phyloP scores from a whole-genome alignment of 2,888 invertebrate genomes.

The Nemapogon koenigi region DNA sequence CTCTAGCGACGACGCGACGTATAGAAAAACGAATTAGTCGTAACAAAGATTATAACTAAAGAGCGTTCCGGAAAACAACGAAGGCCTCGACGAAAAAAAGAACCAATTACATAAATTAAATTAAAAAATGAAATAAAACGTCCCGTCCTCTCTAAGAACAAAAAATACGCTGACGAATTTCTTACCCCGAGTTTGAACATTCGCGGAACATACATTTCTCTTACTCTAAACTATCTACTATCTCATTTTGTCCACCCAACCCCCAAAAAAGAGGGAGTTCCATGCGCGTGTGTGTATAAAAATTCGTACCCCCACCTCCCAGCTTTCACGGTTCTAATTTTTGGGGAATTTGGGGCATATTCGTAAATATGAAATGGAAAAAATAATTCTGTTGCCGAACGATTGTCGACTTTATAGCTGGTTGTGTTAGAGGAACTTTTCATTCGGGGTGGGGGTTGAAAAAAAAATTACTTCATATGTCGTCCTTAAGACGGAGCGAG shows the following conservation, averaged over 20 bases:
- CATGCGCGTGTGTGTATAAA: slow-evolving; percentile 34
- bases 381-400: slow-evolving; percentile 50
- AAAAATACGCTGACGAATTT: slow-evolving; percentile 14
- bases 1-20: not conserved
- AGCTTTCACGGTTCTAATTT: slow-evolving; percentile 67
- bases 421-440: slow-evolving; percentile 28
- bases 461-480: slow-evolving; percentile 67
- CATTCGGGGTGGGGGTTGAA: slow-evolving; percentile 35
- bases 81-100: slow-evolving; percentile 2
- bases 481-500: slow-evolving; percentile 66
- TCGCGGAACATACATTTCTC: slow-evolving; percentile 42
- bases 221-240: slow-evolving; percentile 59
- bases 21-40: slow-evolving; percentile 4
- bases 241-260: slow-evolving; percentile 26
- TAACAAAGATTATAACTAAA: slow-evolving; percentile 7
- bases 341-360: slow-evolving; percentile 67
- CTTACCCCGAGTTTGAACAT: slow-evolving; percentile 14
- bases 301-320: slow-evolving; percentile 35
- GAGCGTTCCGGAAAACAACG: not conserved
- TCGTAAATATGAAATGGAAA: slow-evolving; percentile 68
- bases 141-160: slow-evolving; percentile 4
- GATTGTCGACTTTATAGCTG: slow-evolving; percentile 28
- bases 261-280: too few relatives aligned
- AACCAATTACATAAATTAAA: slow-evolving; percentile 11
- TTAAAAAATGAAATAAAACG: slow-evolving; percentile 9